A percentile compares a stretch with the other conserved stretches of the same genome.
phyloP scores from a whole-genome alignment of 2,797 vertebrate genomes.

The Champsocephalus gunnari region DNA sequence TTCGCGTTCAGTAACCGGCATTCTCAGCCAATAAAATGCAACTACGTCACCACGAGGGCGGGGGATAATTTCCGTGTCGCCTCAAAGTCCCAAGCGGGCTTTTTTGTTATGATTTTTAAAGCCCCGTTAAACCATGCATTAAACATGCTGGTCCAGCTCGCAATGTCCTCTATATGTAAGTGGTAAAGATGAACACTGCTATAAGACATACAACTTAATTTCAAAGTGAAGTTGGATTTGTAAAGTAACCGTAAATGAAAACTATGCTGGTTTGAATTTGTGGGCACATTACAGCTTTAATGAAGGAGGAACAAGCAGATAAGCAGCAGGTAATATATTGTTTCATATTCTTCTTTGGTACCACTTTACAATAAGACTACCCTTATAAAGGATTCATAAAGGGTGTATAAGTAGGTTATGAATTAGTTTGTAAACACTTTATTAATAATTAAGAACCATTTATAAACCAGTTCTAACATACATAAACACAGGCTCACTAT shows the following conservation, averaged over 20 bases:
- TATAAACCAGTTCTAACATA: too few species aligned
- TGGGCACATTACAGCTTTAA: background rate
- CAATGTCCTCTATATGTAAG: background rate
- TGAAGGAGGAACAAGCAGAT: background rate
- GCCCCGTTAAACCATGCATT: background rate
- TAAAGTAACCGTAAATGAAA: too few species aligned
- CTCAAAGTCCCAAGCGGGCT: conserved; percentile 46
- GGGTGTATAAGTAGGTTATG: too few species aligned
- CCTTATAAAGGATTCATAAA: too few species aligned
- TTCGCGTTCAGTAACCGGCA: background rate
- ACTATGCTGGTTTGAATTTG: background rate
- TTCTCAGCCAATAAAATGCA: conserved; percentile 54
- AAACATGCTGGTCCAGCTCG: background rate
- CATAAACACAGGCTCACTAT: too few species aligned
- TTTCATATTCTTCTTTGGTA: too few species aligned
- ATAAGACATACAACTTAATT: too few species aligned
- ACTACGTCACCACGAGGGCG: conserved; percentile 12
- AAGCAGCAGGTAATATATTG: too few species aligned
- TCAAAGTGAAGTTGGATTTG: too few species aligned
- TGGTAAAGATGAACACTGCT: background rate
- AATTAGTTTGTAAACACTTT: too few species aligned
- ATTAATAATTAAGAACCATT: too few species aligned
- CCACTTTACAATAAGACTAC: too few species aligned
- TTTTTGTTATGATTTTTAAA: conserved; percentile 32
- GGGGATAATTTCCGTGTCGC: background rate